Base-by-base conservation (phyloP, 2,888 invertebrate genomes). In the Cryptosula pallasiana region DNA sequence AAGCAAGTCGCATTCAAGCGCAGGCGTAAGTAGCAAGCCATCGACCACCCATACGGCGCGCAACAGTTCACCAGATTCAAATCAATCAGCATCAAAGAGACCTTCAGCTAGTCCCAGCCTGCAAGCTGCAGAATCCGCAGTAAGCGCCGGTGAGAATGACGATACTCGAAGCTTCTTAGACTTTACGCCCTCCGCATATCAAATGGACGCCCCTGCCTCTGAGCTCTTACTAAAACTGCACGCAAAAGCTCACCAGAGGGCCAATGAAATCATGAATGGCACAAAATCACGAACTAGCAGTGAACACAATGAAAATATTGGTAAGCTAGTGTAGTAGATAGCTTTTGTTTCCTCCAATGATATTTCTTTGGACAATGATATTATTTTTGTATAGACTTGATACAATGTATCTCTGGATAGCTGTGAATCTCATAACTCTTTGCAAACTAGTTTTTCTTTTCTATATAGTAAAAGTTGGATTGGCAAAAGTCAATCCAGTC, bases 191-290 rank as follows among this genome's bases (percentile, higher is more conserved):
- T 32, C 69, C 57, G 35, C 57, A 27, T 81, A 81, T 72, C 78
- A 80, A 3, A 74, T 81, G 58, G 81, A 78, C 75, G 81, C 81
- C 1, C 81, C 83, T n/a, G 83, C 83, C 27, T 83, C 83, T 36
- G 83, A 84, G 74, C 77, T 84, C 58, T 78, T 84, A 45, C 78
- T 81, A 72, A 81, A 82, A 74, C 78, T 84, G 29, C 83, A 84
- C 74, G 81, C 81, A 72, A 83, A 83, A 76, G 83, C 82, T 16
- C 82, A 83, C 74, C 75, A 76, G 16, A 63, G 69, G 13, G 69
- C 69, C 23, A 54, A 55, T 27, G 25, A 34, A 69, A 54, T 45
- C 27, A 54, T 29, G 29, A 58, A 58, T 32, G 69, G n/a, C n/a
- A n/a, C n/a, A n/a, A n/a, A n/a, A n/a, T n/a, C n/a, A n/a, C 45